Conservation (phyloP, 2,888 invertebrate species). For the Uropetala carovei region DNA sequence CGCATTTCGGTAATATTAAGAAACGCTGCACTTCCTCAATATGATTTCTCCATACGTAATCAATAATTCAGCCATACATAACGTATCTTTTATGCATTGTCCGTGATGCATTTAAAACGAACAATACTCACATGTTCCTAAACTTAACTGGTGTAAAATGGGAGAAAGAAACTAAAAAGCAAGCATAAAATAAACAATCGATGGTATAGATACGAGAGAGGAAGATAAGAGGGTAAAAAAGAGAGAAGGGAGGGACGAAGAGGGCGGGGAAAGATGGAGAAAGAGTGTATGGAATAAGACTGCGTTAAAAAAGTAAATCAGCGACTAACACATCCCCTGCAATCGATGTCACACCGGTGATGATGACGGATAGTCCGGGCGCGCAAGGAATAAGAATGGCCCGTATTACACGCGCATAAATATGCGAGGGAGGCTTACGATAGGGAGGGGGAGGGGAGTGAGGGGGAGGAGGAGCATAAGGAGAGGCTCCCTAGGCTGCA, state of each 20-base stretch:
- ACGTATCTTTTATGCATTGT: too few species aligned
- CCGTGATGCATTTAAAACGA: too few species aligned
- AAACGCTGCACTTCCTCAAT: too few species aligned
- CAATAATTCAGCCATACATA: too few species aligned
- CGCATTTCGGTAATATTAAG: too few species aligned
- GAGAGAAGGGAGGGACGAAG: neutral
- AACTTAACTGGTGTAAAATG: too few species aligned
- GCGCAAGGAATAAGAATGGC: constrained; percentile 21
- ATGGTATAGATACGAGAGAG: neutral
- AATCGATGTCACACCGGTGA: constrained; percentile 17
- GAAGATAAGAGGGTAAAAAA: neutral
- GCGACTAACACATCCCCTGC: constrained; percentile 16
- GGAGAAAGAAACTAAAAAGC: too few species aligned
- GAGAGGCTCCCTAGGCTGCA: neutral
- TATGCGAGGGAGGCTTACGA: neutral
- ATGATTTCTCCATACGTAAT: too few species aligned
- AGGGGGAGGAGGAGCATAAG: neutral
- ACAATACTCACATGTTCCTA: too few species aligned
- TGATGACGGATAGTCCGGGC: constrained; percentile 26
- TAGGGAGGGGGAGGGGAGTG: neutral
- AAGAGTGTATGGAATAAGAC: constrained; percentile 10
- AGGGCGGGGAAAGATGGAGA: neutral
- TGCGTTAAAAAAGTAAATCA: constrained; percentile 43
- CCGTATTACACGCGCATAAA: constrained; percentile 47
- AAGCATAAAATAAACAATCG: too few species aligned